Base-by-base conservation (phyloP, 2,797 vertebrate genomes). In the Ctenosaura bakeri region DNA sequence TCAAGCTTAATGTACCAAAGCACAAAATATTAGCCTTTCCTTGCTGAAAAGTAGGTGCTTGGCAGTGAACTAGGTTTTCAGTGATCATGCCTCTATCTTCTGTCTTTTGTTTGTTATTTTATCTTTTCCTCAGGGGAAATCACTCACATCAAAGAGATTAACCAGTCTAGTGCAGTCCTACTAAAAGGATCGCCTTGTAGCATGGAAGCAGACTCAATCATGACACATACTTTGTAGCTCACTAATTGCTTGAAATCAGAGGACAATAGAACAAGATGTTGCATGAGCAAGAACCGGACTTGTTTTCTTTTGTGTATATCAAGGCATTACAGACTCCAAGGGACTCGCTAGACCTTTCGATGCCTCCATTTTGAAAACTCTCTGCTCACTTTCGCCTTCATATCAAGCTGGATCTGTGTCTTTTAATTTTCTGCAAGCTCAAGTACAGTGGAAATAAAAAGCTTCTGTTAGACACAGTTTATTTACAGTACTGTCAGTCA, bases 111-210 rank as follows among this genome's bases (percentile, higher is more conserved):
- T 96, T 90, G 79, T 90, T 90, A 46, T 90, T 83, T 95, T 94
- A 97, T 96, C 96, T 94, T 92, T 95, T 96, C 94, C 92, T 81
- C 97, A 98, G 98, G 98, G 97, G 96, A 98, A 98, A 97, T 97
- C 97, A 97, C 97, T 98, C 97, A 98, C 98, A 95, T 98, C 97
- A 95, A 98, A 98, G 97, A 98, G 98, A 97, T 97, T 98, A 98
- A 98, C 98, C 96, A 98, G 97, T 98, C 97, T 98, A 97, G 98
- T 98, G 97, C 98, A 98, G 98, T 98, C 98, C 97, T 98, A 98
- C 97, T 99, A 98, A 98, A 97, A 97, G 98, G 97, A 97, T 97
- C 96, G 87, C 91, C 96, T 95, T 96, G 96, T 97, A 97, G 96
- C 97, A 96, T 95, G 97, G 97, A 97, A 96, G 95, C 96, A 96